A percentile compares a stretch with the other conserved stretches of the same genome.
phyloP scores from a whole-genome alignment of 2,888 invertebrate species.

The Lasioglossum figueresi region DNA sequence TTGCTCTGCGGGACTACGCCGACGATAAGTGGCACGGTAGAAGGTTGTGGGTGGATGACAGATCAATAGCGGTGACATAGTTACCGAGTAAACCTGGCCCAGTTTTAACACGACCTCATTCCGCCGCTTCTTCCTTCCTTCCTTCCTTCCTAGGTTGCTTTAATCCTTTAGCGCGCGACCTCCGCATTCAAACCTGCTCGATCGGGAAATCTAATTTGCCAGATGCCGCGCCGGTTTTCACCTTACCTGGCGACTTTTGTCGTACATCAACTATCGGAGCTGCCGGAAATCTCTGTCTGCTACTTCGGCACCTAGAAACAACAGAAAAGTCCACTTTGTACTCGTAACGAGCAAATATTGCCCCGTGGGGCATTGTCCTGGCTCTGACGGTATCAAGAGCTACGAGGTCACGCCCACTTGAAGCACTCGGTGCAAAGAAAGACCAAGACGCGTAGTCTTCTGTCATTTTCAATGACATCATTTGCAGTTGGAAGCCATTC shows the following conservation, averaged over 20 bases:
- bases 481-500: neutral
- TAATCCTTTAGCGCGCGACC: slow-evolving; percentile 42
- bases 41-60: slow-evolving; percentile 71
- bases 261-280: neutral
- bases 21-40: slow-evolving; percentile 68
- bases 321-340: neutral
- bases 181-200: slow-evolving; percentile 24
- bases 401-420: neutral
- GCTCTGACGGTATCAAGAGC: neutral
- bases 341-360: neutral
- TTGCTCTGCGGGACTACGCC: slow-evolving; percentile 61
- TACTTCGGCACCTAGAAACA: neutral
- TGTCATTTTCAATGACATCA: neutral
- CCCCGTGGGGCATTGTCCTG: neutral
- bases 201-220: slow-evolving; percentile 32
- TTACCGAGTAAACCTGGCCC: slow-evolving; percentile 84
- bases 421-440: neutral
- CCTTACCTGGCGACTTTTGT: neutral
- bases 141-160: slow-evolving; percentile 35
- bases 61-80: slow-evolving; percentile 82
- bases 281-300: neutral
- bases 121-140: slow-evolving; percentile 65
- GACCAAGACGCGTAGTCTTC: neutral
- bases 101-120: slow-evolving; percentile 80
- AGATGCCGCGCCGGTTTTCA: neutral